These are phyloP conservation scores for Ectemnius lituratus DNA, from an alignment of 2,888 invertebrate species.

Conservation along the genomic window DNA sequence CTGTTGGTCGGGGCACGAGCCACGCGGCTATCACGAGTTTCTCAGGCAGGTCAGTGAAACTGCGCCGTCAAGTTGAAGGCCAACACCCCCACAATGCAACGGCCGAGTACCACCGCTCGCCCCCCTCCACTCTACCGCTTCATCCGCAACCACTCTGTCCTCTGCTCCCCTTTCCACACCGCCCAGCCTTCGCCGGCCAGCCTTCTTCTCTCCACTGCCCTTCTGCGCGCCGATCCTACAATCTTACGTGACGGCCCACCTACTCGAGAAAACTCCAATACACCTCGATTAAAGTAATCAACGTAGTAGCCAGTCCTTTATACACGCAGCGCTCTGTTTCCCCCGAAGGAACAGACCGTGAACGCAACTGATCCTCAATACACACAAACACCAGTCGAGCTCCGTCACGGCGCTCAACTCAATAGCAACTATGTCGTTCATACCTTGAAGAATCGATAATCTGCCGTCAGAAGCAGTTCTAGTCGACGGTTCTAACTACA, in stretches of 20 bases:
- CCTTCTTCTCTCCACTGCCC: constrained; percentile 31
- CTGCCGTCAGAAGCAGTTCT: too few species aligned
- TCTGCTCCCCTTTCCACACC: constrained; percentile 23
- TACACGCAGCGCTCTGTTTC: too few species aligned
- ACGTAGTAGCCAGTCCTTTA: too few species aligned
- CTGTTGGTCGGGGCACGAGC: constrained; percentile 66
- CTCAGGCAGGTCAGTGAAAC: constrained; percentile 79
- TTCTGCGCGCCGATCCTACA: constrained; percentile 26
- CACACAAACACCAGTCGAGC: too few species aligned
- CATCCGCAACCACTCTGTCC: constrained; percentile 53
- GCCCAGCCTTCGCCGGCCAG: not conserved
- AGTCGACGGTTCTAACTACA: too few species aligned
- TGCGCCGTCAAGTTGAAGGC: constrained; percentile 78
- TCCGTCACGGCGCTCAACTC: too few species aligned
- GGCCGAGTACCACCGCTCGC: constrained; percentile 63
- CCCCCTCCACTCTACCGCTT: constrained; percentile 43
- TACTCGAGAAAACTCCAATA: constrained; percentile 62
- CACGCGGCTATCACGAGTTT: constrained; percentile 73
- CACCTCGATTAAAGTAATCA: too few species aligned
- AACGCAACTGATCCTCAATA: too few species aligned
- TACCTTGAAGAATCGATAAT: too few species aligned
- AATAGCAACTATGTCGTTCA: too few species aligned
- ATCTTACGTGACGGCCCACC: not conserved
- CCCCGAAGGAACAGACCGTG: too few species aligned
- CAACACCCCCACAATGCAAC: constrained; percentile 78